These are phyloP conservation scores for Synanthedon myopaeformis DNA, from an alignment of 2,888 invertebrate species.

Conservation along the genomic window DNA sequence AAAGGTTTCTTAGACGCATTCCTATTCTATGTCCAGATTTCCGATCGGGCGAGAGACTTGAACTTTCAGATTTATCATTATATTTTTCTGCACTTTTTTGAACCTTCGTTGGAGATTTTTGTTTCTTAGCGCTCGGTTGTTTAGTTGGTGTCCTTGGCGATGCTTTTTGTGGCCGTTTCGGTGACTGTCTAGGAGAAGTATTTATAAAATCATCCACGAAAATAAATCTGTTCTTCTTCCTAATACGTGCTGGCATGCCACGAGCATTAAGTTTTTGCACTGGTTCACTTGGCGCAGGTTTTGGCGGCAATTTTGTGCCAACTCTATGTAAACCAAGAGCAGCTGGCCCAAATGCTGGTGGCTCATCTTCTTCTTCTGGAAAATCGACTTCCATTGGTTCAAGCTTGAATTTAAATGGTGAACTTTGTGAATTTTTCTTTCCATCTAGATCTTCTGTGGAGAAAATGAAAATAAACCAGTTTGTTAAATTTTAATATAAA, in stretches of 20 bases:
- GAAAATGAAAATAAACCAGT: conserved; percentile 12
- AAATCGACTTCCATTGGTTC: conserved; percentile 74
- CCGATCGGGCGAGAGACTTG: conserved; percentile 76
- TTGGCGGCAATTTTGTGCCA: conserved; percentile 79
- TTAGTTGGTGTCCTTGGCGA: conserved; percentile 59
- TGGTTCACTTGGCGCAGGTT: conserved; percentile 78
- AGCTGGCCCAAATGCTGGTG: conserved; percentile 81
- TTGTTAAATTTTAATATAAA: too few relatives aligned
- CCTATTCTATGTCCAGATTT: conserved; percentile 92
- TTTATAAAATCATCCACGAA: conserved; percentile 91
- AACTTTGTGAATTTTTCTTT: conserved; percentile 29
- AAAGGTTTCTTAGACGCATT: conserved; percentile 86
- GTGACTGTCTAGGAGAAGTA: conserved; percentile 77
- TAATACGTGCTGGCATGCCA: conserved; percentile 90
- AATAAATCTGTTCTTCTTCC: conserved; percentile 90
- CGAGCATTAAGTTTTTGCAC: conserved; percentile 86
- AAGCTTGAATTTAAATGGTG: conserved; percentile 57
- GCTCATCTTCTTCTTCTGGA: conserved; percentile 76
- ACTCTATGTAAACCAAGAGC: conserved; percentile 85
- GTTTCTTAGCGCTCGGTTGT: conserved; percentile 54
- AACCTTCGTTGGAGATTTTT: conserved; percentile 65
- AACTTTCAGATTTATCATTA: conserved; percentile 52
- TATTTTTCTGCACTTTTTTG: conserved; percentile 53
- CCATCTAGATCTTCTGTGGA: conserved; percentile 40
- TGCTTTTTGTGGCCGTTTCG: conserved; percentile 75